phyloP scores from a whole-genome alignment of 2,113 vertebrate species.

The Callaeas wilsoni region DNA sequence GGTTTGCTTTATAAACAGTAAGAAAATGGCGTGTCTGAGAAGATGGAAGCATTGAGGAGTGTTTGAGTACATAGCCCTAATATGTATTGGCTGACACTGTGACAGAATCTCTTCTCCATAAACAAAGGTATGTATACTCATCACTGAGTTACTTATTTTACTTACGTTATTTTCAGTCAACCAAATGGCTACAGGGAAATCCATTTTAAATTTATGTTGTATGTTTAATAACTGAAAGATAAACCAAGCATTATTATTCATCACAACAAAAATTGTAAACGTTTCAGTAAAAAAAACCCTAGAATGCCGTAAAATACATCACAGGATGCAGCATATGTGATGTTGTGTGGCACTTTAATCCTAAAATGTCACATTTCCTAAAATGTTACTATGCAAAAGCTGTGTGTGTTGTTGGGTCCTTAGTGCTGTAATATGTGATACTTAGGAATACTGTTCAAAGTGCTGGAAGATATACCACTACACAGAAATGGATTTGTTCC shows the following conservation, averaged over 20 bases:
- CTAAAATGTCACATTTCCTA: neutral
- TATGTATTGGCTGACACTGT: neutral
- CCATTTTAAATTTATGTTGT: neutral
- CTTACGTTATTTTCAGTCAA: neutral
- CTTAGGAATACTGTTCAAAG: neutral
- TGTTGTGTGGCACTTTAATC: neutral
- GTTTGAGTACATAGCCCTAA: neutral
- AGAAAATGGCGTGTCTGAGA: neutral
- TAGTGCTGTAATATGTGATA: neutral
- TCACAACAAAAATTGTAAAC: neutral
- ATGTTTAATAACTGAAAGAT: neutral
- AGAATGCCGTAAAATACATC: neutral
- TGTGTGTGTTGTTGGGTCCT: neutral
- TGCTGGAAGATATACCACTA: neutral
- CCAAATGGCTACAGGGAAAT: neutral
- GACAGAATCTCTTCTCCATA: neutral
- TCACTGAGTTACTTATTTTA: neutral
- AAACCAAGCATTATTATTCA: neutral
- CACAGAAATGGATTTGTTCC: neutral
- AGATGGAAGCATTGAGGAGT: neutral
- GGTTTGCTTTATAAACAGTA: neutral
- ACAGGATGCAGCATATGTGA: neutral
- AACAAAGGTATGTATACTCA: conserved; percentile 11
- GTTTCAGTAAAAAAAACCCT: neutral
- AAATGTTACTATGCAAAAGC: neutral